Percentiles rank a stretch among this genome's conserved stretches.
These are phyloP conservation scores for Chloroclystis v-ata DNA, from an alignment of 2,888 invertebrate genomes.

Conservation along the genomic window DNA sequence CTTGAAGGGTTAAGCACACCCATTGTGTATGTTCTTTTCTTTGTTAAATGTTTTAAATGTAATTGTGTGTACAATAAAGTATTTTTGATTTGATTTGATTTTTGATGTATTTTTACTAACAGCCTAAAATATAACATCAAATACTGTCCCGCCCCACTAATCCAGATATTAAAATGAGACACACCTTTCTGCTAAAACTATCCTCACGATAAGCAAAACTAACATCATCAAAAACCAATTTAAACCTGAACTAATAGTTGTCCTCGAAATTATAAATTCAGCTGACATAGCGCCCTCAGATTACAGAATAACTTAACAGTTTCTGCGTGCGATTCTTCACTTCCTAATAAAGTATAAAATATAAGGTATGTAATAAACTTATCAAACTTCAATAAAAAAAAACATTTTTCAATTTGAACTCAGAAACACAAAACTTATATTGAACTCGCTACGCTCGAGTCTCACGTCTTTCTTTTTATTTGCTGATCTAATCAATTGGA, in stretches of 20 bases:
- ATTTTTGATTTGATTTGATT: too few relatives aligned
- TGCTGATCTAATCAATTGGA: too few relatives aligned
- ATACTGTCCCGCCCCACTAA: neutral
- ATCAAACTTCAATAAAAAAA: too few relatives aligned
- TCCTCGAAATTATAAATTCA: slow-evolving; percentile 70
- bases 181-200: slow-evolving; percentile 23
- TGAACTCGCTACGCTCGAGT: too few relatives aligned
- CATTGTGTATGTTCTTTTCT: too few relatives aligned
- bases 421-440: too few relatives aligned
- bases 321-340: neutral
- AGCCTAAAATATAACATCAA: neutral
- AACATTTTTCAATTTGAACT: too few relatives aligned
- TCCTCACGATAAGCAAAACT: slow-evolving; percentile 34
- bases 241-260: slow-evolving; percentile 55
- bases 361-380: neutral
- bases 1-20: too few relatives aligned
- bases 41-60: too few relatives aligned
- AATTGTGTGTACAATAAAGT: too few relatives aligned
- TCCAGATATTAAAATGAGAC: slow-evolving; percentile 11
- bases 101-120: neutral
- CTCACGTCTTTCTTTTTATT: too few relatives aligned
- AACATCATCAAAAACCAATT: slow-evolving; percentile 61
- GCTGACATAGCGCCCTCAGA: slow-evolving; percentile 60
- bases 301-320: slow-evolving; percentile 4
- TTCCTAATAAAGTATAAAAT: neutral